Conservation (phyloP, 2,113 vertebrate genomes). For the Atrichornis clamosus region DNA sequence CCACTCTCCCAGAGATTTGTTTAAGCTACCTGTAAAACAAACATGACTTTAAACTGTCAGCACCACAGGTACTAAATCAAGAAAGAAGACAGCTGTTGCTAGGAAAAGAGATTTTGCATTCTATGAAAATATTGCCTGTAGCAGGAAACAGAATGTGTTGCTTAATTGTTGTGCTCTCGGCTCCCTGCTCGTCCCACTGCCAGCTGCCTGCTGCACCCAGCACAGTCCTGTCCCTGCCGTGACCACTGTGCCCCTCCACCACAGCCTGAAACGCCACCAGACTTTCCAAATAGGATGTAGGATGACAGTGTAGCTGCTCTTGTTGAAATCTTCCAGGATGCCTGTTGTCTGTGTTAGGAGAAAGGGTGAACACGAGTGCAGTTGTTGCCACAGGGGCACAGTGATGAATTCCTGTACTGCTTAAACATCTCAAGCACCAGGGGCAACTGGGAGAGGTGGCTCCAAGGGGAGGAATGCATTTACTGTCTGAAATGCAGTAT, state of each 20-base stretch:
- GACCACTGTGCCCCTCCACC: not conserved
- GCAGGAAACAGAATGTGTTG: not conserved
- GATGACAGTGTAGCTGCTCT: not conserved
- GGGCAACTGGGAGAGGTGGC: not conserved
- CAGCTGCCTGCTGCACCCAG: not conserved
- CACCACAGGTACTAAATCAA: not conserved
- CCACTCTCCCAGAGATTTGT: not conserved
- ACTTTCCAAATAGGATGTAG: not conserved
- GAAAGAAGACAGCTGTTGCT: not conserved
- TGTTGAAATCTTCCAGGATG: not conserved
- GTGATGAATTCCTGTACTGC: constrained; percentile 25
- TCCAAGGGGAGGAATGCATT: constrained; percentile 21
- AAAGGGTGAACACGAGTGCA: constrained; percentile 1
- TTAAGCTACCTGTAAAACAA: not conserved
- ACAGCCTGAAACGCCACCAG: accelerated
- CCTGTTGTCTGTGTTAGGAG: not conserved
- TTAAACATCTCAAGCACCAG: not conserved
- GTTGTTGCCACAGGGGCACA: not conserved
- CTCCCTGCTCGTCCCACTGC: not conserved
- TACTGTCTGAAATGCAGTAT: constrained; percentile 38
- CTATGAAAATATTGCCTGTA: not conserved
- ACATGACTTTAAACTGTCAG: not conserved
- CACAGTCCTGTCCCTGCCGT: accelerated
- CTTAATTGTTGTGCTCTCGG: not conserved
- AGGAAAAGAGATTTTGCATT: not conserved